Conservation (phyloP, 2,888 invertebrate species). For the Icerya purchasi region DNA sequence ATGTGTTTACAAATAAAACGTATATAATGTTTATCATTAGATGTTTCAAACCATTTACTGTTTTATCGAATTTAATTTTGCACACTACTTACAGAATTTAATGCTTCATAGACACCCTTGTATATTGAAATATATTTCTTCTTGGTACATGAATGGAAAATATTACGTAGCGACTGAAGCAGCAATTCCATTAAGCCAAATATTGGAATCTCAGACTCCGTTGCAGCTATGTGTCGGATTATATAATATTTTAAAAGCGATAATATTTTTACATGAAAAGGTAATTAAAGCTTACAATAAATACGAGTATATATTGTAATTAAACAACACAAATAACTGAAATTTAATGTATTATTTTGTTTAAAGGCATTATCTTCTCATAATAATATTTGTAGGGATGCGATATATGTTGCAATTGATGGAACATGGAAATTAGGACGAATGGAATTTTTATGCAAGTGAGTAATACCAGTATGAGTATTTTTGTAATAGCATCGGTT, state of each 20-base stretch:
- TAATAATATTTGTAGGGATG: slow-evolving; percentile 57
- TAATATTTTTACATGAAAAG: slow-evolving; percentile 64
- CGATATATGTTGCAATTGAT: slow-evolving; percentile 61
- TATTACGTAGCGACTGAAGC: slow-evolving; percentile 62
- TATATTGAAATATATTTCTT: slow-evolving; percentile 58
- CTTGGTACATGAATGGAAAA: slow-evolving; percentile 54
- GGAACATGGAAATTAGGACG: slow-evolving; percentile 76
- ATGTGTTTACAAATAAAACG: slow-evolving; percentile 19
- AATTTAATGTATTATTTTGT: too few relatives aligned
- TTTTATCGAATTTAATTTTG: slow-evolving; percentile 9
- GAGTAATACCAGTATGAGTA: not conserved
- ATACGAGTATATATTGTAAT: too few relatives aligned
- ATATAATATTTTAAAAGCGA: slow-evolving; percentile 53
- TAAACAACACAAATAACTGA: too few relatives aligned
- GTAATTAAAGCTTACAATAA: slow-evolving; percentile 25
- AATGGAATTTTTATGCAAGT: slow-evolving; percentile 43
- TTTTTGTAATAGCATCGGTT: too few relatives aligned
- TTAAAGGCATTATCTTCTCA: slow-evolving; percentile 50
- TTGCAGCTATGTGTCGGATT: slow-evolving; percentile 68
- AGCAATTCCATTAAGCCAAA: slow-evolving; percentile 48
- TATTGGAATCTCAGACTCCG: slow-evolving; percentile 41
- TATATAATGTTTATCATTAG: slow-evolving; percentile 2
- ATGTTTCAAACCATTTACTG: not conserved
- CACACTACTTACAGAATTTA: slow-evolving; percentile 39
- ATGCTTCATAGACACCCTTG: slow-evolving; percentile 70